phyloP scores from a whole-genome alignment of 2,113 vertebrate species.

The Bucco capensis region DNA sequence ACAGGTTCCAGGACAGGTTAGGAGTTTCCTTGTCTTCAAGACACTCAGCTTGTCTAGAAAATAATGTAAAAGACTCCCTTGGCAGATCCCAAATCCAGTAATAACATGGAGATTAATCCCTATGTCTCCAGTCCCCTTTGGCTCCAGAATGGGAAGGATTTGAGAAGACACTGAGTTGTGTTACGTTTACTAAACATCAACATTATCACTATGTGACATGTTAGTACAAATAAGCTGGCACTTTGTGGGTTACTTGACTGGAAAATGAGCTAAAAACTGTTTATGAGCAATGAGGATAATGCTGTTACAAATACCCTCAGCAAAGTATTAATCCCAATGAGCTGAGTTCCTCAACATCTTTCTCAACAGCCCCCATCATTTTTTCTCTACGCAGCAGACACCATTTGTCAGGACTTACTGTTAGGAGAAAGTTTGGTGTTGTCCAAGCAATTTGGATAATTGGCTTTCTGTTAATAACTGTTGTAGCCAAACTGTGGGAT shows the following conservation, averaged over 20 bases:
- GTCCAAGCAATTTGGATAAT: background rate
- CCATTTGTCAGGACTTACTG: background rate
- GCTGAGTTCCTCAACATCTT: background rate
- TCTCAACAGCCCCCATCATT: background rate
- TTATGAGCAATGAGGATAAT: background rate
- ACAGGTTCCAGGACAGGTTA: background rate
- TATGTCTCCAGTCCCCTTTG: background rate
- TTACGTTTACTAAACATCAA: background rate
- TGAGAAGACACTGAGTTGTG: background rate
- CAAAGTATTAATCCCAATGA: background rate
- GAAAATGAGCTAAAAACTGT: constrained; percentile 32
- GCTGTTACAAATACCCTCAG: background rate
- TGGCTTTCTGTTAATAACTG: constrained; percentile 8
- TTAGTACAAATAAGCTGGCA: background rate
- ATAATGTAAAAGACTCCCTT: too few relatives aligned
- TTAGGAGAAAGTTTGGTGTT: background rate
- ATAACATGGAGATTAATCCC: background rate
- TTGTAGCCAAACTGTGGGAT: background rate
- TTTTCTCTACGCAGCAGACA: background rate
- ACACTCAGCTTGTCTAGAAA: background rate
- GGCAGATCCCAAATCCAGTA: background rate
- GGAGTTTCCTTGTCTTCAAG: background rate
- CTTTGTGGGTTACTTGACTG: background rate
- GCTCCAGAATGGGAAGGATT: background rate
- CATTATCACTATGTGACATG: rapidly evolving